Evolutionary conservation across 1,140 invertebrate genomes (phyloP).

Genomic region (Manduca sexta): DNA sequence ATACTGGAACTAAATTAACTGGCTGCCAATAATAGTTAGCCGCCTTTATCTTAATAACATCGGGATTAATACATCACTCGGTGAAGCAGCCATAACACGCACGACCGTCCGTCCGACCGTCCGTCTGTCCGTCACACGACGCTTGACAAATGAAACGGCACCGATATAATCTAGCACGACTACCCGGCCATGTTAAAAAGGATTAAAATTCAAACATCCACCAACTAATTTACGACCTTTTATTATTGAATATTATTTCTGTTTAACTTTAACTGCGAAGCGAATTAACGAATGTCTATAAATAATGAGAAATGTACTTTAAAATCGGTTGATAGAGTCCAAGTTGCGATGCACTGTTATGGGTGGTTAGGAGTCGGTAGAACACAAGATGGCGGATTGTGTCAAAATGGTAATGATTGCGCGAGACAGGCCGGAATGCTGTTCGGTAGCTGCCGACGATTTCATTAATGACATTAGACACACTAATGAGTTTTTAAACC

Average conservation of each 20-base stretch:
- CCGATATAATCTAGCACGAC: constrained; percentile 27
- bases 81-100: constrained; percentile 15
- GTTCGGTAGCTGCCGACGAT: constrained; percentile 31
- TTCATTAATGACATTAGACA: constrained; percentile 36
- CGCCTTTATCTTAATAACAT: constrained; percentile 33
- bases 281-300: background rate
- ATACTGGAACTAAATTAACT: too few species aligned
- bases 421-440: constrained; percentile 27
- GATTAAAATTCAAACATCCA: constrained; percentile 1
- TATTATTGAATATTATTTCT: background rate
- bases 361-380: constrained; percentile 23
- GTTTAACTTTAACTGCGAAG: background rate
- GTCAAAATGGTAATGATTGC: constrained; percentile 30
- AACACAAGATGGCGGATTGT: constrained; percentile 21
- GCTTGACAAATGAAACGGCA: constrained; percentile 36
- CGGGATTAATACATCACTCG: constrained; percentile 35
- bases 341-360: constrained; percentile 1
- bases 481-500: constrained; percentile 25
- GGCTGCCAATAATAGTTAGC: constrained; percentile 9
- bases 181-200: background rate
- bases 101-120: constrained; percentile 16
- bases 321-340: background rate
- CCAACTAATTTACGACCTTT: constrained; percentile 3
- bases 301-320: background rate
- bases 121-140: constrained; percentile 10